phyloP scores from a whole-genome alignment of 2,113 vertebrate genomes.

The Blennius ocellaris region DNA sequence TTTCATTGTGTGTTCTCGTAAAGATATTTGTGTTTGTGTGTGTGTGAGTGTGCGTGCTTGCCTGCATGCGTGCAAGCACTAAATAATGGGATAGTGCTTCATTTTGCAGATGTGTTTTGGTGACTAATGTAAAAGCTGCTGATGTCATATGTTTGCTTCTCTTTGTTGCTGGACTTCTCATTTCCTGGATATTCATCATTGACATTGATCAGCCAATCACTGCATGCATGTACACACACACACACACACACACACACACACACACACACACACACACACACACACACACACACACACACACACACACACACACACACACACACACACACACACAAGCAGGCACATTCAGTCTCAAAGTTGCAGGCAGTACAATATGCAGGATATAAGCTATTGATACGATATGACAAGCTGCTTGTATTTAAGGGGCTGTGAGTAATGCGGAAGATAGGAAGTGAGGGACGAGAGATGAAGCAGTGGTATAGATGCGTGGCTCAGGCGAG shows the following conservation, averaged over 20 bases:
- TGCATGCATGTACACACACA: neutral
- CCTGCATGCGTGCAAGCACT: conserved; percentile 4
- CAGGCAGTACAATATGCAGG: conserved; percentile 25
- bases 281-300: conserved; percentile 6
- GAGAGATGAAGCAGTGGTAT: neutral
- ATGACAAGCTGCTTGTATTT: conserved; percentile 30
- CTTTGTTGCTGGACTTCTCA: conserved; percentile 55
- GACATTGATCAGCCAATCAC: conserved; percentile 58
- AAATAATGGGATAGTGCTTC: conserved; percentile 48
- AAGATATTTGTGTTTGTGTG: conserved; percentile 7
- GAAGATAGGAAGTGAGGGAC: neutral
- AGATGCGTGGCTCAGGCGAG: conserved; percentile 29
- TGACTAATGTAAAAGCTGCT: conserved; percentile 71
- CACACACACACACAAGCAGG: neutral
- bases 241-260: neutral
- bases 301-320: conserved; percentile 12
- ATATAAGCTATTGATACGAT: conserved; percentile 36
- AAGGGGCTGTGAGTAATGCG: conserved; percentile 6
- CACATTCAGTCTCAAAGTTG: neutral
- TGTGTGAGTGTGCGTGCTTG: conserved; percentile 8
- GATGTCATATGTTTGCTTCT: conserved; percentile 67
- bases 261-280: conserved; percentile 12
- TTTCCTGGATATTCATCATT: conserved; percentile 69
- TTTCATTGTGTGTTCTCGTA: neutral
- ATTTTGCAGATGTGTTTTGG: conserved; percentile 54